Evolutionary conservation across 1,140 invertebrate species (phyloP).

Genomic region (Ctenoplectra terminalis): DNA sequence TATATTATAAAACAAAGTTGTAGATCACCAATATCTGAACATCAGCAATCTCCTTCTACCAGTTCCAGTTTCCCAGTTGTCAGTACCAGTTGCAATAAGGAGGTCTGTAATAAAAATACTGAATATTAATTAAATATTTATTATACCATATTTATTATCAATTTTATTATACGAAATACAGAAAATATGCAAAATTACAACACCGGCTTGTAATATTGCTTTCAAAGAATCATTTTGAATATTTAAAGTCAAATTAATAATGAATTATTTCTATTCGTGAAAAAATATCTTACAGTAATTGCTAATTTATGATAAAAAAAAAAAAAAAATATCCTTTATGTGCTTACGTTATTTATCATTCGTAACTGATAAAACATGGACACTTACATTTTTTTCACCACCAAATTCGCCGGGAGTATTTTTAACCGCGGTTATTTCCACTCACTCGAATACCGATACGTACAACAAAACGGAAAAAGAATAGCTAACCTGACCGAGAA

Average conservation of each 20-base stretch:
- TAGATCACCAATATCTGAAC: constrained; percentile 8
- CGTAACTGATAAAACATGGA: neutral
- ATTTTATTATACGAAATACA: too few species aligned
- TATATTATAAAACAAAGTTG: neutral
- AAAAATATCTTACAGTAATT: neutral
- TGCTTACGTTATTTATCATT: too few species aligned
- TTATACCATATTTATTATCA: neutral
- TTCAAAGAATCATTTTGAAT: neutral
- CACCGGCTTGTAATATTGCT: neutral
- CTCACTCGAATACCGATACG: neutral
- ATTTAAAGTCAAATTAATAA: neutral
- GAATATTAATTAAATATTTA: neutral
- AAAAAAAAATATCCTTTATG: neutral
- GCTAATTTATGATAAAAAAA: neutral
- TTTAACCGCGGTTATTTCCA: neutral
- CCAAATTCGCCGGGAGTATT: neutral
- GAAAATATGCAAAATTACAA: neutral
- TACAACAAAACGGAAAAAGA: neutral
- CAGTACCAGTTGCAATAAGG: neutral
- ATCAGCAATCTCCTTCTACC: neutral
- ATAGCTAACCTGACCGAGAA: neutral
- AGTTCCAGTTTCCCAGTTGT: neutral
- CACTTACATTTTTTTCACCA: neutral
- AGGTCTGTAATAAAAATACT: neutral
- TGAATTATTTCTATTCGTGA: too few species aligned